Conservation (phyloP, 2,113 vertebrate species). For the Poecile atricapillus region DNA sequence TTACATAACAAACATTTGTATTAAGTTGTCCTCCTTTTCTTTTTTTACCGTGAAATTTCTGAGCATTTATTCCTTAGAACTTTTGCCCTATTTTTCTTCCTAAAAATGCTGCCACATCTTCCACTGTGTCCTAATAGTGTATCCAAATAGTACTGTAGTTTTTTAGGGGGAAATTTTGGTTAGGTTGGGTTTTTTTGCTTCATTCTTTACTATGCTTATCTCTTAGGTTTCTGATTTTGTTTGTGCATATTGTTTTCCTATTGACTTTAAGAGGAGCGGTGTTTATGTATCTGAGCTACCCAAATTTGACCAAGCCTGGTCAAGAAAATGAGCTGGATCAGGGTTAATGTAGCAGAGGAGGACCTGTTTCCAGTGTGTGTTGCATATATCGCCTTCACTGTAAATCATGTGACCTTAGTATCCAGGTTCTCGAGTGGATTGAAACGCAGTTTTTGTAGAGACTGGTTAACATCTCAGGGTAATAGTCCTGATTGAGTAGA, state of each 20-base stretch:
- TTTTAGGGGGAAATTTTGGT: neutral
- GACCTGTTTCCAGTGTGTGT: neutral
- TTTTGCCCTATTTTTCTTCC: neutral
- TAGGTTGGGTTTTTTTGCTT: neutral
- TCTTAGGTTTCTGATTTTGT: neutral
- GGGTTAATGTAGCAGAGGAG: neutral
- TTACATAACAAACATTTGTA: conserved; percentile 28
- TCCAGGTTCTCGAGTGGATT: neutral
- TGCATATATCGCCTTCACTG: neutral
- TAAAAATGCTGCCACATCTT: conserved; percentile 36
- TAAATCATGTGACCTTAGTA: neutral
- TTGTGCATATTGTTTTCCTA: neutral
- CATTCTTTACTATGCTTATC: neutral
- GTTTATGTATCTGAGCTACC: neutral
- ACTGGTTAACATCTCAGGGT: conserved; percentile 14
- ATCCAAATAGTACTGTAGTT: conserved; percentile 18
- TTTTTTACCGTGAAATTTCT: neutral
- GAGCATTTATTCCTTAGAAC: neutral
- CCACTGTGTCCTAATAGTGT: neutral
- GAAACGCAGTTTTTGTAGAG: neutral
- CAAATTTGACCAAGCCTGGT: neutral
- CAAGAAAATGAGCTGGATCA: neutral
- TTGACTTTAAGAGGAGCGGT: neutral
- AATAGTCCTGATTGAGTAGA: neutral
- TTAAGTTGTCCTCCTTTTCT: neutral